phyloP scores from a whole-genome alignment of 1,140 invertebrate species.

The Anastatus disparis region DNA sequence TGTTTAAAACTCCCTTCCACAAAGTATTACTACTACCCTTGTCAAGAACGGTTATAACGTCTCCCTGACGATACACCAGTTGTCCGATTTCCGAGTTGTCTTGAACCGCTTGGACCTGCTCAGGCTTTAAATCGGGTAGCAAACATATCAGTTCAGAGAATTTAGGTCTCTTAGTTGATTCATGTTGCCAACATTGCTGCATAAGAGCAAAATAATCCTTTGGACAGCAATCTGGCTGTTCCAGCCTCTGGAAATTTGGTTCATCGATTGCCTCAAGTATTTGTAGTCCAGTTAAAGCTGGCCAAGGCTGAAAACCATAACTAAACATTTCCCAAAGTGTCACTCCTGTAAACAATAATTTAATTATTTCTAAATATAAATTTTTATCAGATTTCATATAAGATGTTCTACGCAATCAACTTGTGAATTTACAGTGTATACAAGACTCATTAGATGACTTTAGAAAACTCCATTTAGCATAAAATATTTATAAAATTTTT shows the following conservation, averaged over 20 bases:
- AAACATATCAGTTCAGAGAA: constrained; percentile 86
- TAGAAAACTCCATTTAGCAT: too few species aligned
- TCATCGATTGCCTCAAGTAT: constrained; percentile 96
- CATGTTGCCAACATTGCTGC: constrained; percentile 95
- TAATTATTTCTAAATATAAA: too few species aligned
- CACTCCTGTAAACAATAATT: constrained; percentile 68
- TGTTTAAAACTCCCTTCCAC: constrained; percentile 88
- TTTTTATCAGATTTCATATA: too few species aligned
- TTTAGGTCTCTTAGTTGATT: constrained; percentile 87
- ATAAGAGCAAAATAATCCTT: constrained; percentile 93
- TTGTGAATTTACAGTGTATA: too few species aligned
- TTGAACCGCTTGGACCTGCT: constrained; percentile 85
- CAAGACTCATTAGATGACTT: too few species aligned
- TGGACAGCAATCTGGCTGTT: constrained; percentile 95
- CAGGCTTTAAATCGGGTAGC: constrained; percentile 88
- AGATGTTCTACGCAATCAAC: too few species aligned
- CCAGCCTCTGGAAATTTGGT: constrained; percentile 87
- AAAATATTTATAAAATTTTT: too few species aligned
- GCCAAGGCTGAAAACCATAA: constrained; percentile 98
- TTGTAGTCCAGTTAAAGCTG: constrained; percentile 93
- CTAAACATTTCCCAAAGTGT: constrained; percentile 99
- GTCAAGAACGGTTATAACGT: constrained; percentile 93
- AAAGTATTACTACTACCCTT: constrained; percentile 74
- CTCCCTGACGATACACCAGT: constrained; percentile 85
- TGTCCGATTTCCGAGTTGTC: constrained; percentile 73